Conservation (phyloP, 2,113 vertebrate species). For the Stigmatopora argus region DNA sequence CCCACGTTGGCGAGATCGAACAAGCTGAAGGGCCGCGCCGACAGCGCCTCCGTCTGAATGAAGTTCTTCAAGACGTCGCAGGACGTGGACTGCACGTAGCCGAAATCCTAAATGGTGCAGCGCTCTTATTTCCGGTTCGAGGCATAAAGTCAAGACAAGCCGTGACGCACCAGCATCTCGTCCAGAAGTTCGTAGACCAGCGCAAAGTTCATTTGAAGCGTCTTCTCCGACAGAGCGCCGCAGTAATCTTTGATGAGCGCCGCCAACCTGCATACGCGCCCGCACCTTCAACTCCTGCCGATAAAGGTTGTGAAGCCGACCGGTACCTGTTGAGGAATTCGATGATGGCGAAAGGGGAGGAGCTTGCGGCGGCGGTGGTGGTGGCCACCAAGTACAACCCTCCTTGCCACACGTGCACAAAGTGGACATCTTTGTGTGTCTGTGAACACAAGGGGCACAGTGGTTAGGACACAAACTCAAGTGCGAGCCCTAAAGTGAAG, state of each 20-base stretch:
- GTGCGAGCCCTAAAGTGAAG: too few species aligned
- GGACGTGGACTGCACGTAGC: conserved; percentile 82
- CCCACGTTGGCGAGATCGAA: conserved; percentile 85
- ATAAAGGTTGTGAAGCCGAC: not conserved
- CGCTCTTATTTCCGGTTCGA: too few species aligned
- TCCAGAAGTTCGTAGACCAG: conserved; percentile 86
- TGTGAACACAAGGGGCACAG: conserved; percentile 24
- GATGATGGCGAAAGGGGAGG: conserved; percentile 78
- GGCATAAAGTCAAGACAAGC: too few species aligned
- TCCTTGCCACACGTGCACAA: conserved; percentile 78
- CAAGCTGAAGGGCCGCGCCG: conserved; percentile 79
- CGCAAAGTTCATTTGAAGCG: conserved; percentile 79
- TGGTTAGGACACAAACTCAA: not conserved
- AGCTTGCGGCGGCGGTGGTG: conserved; percentile 50
- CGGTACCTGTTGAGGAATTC: conserved; percentile 82
- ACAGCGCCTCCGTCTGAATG: conserved; percentile 80
- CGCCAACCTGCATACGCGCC: conserved; percentile 63
- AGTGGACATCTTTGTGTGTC: conserved; percentile 73
- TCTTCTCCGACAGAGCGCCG: conserved; percentile 76
- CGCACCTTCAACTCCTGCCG: not conserved
- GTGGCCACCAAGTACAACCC: conserved; percentile 83
- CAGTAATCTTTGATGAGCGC: conserved; percentile 83
- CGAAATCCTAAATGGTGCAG: conserved; percentile 73
- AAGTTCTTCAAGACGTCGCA: conserved; percentile 84
- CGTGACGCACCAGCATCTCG: conserved; percentile 77